Base-by-base conservation (phyloP, 1,140 invertebrate genomes). In the Cydia amplana region DNA sequence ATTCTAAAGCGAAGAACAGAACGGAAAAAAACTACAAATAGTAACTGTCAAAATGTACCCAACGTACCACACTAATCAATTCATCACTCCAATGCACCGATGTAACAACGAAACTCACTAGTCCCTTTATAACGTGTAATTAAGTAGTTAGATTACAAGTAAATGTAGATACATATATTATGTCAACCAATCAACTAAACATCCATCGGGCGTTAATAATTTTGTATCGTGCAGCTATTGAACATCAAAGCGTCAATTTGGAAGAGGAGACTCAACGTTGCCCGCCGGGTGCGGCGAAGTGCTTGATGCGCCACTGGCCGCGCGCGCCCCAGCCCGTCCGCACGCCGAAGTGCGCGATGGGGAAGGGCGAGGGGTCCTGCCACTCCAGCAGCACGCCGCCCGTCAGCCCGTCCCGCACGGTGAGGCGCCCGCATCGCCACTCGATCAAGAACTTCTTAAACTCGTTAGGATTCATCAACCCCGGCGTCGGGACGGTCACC, bases 261-360 rank as follows among this genome's bases (percentile, higher is more conserved):
- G 32, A 36, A 72, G 63, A 76, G 49, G 80, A 82, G 79, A 92
- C 89, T 92, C 89, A 92, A 91, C 91, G 88, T 79, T 84, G 85
- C 12, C 73, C 74, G 75, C 83, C 80, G 75, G 75, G 49, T 46
- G 75, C 83, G 82, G 74, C 43, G 86, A 87, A 93, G 79, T 93
- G 90, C 16, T 46, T 73, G 76, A 94, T 91, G 73, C 91, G 92
- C 95, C 95, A 95, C 77, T 93, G 89, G 78, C 95, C 95, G 73
- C 92, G 90, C 6, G 95, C 93, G 32, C 95, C 95, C 91, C 94
- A 95, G 77, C 93, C 94, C 40, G 95, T 95, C 65, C 95, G 93
- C 63, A 95, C 93, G 55, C 94, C 95, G 80, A 95, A 94, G 84
- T 95, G 93, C 74, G 93, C 93, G 46, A 95, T 86, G 7, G 93